Evolutionary conservation across 2,888 invertebrate genomes (phyloP), one percentile per base, ranked within the genome.

Genomic region (Aporophyla nigra): DNA sequence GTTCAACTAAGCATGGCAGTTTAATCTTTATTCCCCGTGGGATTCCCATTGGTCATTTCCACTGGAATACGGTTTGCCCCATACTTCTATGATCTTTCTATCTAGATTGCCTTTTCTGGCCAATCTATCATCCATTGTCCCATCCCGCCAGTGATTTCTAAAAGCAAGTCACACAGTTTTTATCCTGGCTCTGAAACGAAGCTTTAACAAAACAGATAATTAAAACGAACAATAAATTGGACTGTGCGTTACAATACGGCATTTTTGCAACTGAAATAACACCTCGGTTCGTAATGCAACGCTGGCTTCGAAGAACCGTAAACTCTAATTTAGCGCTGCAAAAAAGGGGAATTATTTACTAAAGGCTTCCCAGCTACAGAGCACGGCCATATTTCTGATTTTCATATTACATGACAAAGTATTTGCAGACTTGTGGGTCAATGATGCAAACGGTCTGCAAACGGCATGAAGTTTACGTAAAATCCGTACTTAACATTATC

Each of bases 401-500:
- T 46, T 40, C 58, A 10, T 19, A 24, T 54, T 19, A 27, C n/a
- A 40, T 14, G 43, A 61, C 27, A 58, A 74, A 58, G 56, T 59
- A 62, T 70, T 51, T n/a, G 24, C 54, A 65, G 33, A 65, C 43
- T 74, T 70, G 63, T 80, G 58, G 80, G 82, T 82, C 77, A 82
- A 69, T 76, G 59, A 81, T 82, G 65, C 54, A 82, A 71, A 81
- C 51, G n/a, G 43, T 56, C 51, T 51, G 56, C 33, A 58, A 80
- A 66, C 56, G 49, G n/a, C 74, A 61, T n/a, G 46, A 73, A 59
- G 70, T 71, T 77, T 73, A 67, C 33, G 73, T 78, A 68, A 71
- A 78, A 82, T 78, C 67, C 53, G n/a, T 59, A 51, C 46, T n/a
- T 63, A 70, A 78, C 46, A 71, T 82, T 78, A 82, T 82, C 83